phyloP scores from a whole-genome alignment of 2,888 invertebrate species.

The Meiosimyza decipiens region DNA sequence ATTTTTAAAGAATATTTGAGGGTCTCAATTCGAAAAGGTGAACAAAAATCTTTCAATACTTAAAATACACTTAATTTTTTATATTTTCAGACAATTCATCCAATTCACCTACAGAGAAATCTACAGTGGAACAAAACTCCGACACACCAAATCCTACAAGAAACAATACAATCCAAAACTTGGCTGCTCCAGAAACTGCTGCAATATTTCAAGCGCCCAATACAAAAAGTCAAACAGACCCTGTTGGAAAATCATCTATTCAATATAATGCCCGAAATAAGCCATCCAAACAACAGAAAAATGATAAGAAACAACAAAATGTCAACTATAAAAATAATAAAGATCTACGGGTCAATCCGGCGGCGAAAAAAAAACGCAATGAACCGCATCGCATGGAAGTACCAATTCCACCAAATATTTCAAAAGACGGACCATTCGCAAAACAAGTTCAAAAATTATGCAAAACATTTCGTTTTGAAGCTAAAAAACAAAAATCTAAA shows the following conservation, averaged over 20 bases:
- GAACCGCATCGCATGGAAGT: slow-evolving; percentile 21
- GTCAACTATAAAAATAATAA: slow-evolving; percentile 36
- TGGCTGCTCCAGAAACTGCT: not conserved
- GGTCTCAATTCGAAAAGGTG: too few relatives aligned
- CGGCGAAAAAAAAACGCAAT: slow-evolving; percentile 39
- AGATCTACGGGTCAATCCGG: slow-evolving; percentile 49
- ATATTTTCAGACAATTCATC: not conserved
- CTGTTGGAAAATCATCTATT: not conserved
- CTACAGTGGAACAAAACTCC: not conserved
- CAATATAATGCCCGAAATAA: not conserved
- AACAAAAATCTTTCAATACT: too few relatives aligned
- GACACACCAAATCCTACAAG: not conserved
- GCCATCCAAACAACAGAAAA: not conserved
- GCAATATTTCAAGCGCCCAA: not conserved
- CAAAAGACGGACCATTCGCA: slow-evolving; percentile 50
- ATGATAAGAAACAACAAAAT: not conserved
- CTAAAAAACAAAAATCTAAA: slow-evolving; percentile 58
- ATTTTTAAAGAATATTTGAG: too few relatives aligned
- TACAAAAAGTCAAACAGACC: not conserved
- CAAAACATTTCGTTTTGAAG: slow-evolving; percentile 52
- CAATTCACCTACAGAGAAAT: not conserved
- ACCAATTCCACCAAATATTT: slow-evolving; percentile 32
- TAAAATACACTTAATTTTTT: too few relatives aligned
- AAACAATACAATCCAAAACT: not conserved
- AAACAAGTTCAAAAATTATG: slow-evolving; percentile 55